Conservation (phyloP, 2,113 vertebrate species). For the Labeo rohita region DNA sequence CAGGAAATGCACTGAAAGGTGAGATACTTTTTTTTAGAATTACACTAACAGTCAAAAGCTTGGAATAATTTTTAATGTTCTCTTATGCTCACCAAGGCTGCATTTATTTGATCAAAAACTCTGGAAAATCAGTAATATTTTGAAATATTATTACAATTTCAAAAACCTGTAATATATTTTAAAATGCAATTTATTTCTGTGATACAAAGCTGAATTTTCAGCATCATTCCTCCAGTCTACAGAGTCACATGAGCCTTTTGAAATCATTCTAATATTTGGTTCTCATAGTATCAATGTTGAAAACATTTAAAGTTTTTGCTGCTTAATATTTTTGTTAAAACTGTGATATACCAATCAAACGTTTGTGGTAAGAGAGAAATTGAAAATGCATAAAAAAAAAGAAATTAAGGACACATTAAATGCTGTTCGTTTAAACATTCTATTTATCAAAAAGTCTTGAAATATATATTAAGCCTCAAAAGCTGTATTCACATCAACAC, state of each 20-base stretch:
- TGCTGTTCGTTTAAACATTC: background rate
- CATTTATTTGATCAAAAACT: background rate
- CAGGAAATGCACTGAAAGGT: constrained; percentile 87
- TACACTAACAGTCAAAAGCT: background rate
- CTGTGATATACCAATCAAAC: background rate
- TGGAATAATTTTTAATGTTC: background rate
- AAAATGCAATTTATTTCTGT: background rate
- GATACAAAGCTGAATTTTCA: background rate
- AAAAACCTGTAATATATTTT: background rate
- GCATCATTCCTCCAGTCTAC: background rate
- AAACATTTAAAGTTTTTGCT: background rate
- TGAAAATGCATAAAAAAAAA: background rate
- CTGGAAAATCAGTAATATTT: background rate
- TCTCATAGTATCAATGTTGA: background rate
- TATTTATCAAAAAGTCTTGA: too few relatives aligned
- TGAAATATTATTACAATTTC: background rate
- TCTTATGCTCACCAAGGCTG: background rate
- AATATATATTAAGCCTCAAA: too few relatives aligned
- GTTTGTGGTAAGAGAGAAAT: too few relatives aligned
- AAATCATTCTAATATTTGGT: background rate
- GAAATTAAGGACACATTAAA: background rate
- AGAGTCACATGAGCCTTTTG: background rate
- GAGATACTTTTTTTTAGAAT: constrained; percentile 30
- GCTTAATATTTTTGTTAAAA: background rate
- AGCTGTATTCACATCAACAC: too few relatives aligned